Evolutionary conservation across 2,113 vertebrate genomes (phyloP).

Genomic region (Clinocottus analis): DNA sequence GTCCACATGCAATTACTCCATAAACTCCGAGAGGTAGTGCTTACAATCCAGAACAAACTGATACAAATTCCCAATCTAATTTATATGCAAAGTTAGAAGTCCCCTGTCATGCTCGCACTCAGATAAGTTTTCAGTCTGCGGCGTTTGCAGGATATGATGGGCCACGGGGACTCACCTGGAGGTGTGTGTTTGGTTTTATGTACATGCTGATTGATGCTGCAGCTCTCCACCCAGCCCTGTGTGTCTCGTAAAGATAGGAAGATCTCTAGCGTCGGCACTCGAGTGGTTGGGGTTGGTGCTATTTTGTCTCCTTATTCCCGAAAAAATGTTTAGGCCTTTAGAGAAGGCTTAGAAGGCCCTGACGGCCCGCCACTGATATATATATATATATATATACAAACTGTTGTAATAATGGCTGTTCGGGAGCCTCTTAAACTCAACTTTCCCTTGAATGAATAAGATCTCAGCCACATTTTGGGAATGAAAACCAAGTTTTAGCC

Average conservation of each 20-base stretch:
- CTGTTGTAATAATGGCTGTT: neutral
- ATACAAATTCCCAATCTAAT: slow-evolving; percentile 57
- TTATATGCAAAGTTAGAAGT: slow-evolving; percentile 61
- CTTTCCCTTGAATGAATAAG: neutral
- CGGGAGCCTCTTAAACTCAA: neutral
- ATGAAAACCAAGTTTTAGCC: too few species aligned
- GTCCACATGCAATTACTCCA: slow-evolving; percentile 42
- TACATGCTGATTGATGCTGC: slow-evolving; percentile 52
- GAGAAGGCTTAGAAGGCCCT: too few species aligned
- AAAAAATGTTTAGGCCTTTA: too few species aligned
- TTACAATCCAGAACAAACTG: slow-evolving; percentile 52
- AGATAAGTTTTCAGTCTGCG: slow-evolving; percentile 48
- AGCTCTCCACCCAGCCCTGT: slow-evolving; percentile 2
- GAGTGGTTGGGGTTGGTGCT: slow-evolving; percentile 12
- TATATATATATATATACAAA: neutral
- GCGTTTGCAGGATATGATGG: slow-evolving; percentile 27
- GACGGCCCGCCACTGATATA: too few species aligned
- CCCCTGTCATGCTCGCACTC: slow-evolving; percentile 31
- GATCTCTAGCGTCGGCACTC: neutral
- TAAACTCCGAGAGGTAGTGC: slow-evolving; percentile 12
- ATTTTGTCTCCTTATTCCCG: neutral
- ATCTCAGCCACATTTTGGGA: neutral
- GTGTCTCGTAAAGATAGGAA: neutral
- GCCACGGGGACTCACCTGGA: slow-evolving; percentile 38
- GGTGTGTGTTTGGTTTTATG: slow-evolving; percentile 46